phyloP scores from a whole-genome alignment of 2,888 invertebrate species.

The Eilema sororculum region DNA sequence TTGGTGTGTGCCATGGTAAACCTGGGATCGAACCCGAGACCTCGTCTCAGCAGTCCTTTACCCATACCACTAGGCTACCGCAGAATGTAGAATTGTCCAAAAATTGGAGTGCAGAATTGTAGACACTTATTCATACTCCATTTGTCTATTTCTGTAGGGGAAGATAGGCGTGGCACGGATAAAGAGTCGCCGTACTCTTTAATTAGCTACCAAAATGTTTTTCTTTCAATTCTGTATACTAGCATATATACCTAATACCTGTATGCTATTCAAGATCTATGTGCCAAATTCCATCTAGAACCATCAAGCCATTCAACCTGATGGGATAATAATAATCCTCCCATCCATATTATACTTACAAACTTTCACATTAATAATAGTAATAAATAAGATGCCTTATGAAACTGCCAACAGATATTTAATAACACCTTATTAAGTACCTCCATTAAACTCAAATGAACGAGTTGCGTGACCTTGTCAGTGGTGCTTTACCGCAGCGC shows the following conservation, averaged over 20 bases:
- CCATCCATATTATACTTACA: not conserved
- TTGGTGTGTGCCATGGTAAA: too few species aligned
- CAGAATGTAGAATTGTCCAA: too few species aligned
- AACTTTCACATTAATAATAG: not conserved
- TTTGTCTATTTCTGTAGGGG: too few species aligned
- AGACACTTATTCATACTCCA: too few species aligned
- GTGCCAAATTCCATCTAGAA: not conserved
- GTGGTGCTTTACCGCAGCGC: constrained; percentile 42
- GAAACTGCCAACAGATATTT: not conserved
- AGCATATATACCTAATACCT: not conserved
- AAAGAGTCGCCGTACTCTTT: too few species aligned
- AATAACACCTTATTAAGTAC: not conserved
- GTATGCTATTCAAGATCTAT: not conserved
- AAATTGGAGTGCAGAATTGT: too few species aligned
- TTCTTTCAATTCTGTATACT: too few species aligned
- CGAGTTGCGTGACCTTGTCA: constrained; percentile 51
- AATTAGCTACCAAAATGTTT: too few species aligned
- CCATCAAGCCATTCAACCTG: not conserved
- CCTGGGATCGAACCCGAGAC: too few species aligned
- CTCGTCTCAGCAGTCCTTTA: too few species aligned
- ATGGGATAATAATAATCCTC: not conserved
- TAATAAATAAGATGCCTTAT: not conserved
- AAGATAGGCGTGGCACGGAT: too few species aligned
- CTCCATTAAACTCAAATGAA: constrained; percentile 20
- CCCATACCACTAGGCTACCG: too few species aligned